These are phyloP conservation scores for Popillia japonica DNA, from an alignment of 1,140 invertebrate species.

Conservation along the genomic window DNA sequence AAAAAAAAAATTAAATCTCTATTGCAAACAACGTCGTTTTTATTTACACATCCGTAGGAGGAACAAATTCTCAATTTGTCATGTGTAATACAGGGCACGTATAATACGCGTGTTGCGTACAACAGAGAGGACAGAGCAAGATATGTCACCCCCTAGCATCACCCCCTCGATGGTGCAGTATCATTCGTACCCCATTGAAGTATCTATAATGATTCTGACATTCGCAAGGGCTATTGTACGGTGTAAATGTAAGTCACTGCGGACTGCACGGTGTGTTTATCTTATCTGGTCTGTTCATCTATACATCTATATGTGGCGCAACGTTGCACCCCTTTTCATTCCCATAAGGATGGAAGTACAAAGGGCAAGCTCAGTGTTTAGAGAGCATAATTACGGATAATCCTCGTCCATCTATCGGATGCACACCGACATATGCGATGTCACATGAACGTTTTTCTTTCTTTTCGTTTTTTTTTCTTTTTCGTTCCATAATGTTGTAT, in stretches of 20 bases:
- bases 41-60: slow-evolving; percentile 7
- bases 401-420: slow-evolving; percentile 51
- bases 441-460: slow-evolving; percentile 47
- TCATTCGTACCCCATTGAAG: slow-evolving; percentile 21
- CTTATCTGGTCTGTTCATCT: slow-evolving; percentile 56
- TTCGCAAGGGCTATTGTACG: slow-evolving; percentile 51
- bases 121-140: not conserved
- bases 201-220: slow-evolving; percentile 46
- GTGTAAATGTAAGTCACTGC: slow-evolving; percentile 53
- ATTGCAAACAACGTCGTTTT: not conserved
- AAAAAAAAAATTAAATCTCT: slow-evolving; percentile 5
- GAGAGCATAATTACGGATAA: slow-evolving; percentile 59
- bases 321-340: slow-evolving; percentile 46
- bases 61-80: slow-evolving; percentile 25
- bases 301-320: slow-evolving; percentile 43
- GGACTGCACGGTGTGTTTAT: slow-evolving; percentile 54
- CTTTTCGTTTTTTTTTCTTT: slow-evolving; percentile 26
- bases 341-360: slow-evolving; percentile 54
- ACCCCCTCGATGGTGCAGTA: not conserved
- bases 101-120: not conserved
- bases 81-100: not conserved
- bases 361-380: slow-evolving; percentile 54
- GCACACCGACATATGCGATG: slow-evolving; percentile 56
- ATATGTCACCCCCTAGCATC: not conserved
- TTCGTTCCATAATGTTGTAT: slow-evolving; percentile 2